phyloP scores from a whole-genome alignment of 2,888 invertebrate species.

The Spilarctia lutea region DNA sequence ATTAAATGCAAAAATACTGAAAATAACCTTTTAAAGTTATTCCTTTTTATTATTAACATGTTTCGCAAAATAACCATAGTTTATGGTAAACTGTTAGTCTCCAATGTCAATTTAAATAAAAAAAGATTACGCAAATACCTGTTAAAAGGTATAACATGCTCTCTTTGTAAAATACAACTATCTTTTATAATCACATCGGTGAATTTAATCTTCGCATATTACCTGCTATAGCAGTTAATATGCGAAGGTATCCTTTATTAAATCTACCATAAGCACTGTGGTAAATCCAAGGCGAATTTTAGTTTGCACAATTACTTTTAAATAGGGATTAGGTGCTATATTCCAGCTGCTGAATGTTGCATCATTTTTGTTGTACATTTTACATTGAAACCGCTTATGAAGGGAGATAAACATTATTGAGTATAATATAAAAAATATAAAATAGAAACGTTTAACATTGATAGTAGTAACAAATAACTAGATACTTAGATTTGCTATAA shows the following conservation, averaged over 20 bases:
- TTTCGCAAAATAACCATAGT: no score
- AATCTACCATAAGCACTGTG: neutral
- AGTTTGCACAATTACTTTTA: neutral
- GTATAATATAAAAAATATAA: neutral
- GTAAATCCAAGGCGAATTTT: conserved; percentile 5
- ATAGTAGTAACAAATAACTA: no score
- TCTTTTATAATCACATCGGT: neutral
- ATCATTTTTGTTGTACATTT: no score
- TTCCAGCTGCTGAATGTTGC: neutral
- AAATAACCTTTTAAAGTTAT: no score
- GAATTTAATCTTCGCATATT: neutral
- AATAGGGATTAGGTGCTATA: neutral
- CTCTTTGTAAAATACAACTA: neutral
- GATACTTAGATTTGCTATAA: no score
- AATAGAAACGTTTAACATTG: neutral
- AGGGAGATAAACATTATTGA: neutral
- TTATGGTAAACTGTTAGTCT: no score
- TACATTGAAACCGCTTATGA: neutral
- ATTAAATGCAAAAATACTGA: no score
- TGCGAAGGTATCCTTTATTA: neutral
- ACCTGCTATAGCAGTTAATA: conserved; percentile 3
- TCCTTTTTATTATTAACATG: no score
- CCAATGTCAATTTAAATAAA: no score
- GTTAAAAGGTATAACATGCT: neutral
- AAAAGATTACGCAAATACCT: no score